Conservation (phyloP, 2,113 vertebrate genomes). For the Rhodinocichla rosea region DNA sequence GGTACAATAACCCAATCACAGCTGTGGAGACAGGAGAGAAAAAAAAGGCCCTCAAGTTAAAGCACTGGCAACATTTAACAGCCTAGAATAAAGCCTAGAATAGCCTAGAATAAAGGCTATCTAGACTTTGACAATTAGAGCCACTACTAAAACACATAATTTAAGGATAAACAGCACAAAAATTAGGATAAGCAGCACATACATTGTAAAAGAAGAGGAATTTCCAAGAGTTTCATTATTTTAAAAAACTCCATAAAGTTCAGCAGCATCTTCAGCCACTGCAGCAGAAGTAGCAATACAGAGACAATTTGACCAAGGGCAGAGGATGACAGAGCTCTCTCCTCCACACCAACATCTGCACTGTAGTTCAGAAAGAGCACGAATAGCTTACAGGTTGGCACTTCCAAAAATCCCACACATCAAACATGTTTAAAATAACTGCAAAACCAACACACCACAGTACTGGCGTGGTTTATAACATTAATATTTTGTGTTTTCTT, state of each 20-base stretch:
- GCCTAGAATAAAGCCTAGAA: neutral
- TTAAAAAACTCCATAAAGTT: neutral
- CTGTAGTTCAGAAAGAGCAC: neutral
- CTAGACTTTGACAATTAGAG: neutral
- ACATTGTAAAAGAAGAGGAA: neutral
- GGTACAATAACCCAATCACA: conserved; percentile 91
- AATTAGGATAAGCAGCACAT: neutral
- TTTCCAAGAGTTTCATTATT: neutral
- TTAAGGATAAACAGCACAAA: neutral
- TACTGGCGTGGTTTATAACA: neutral
- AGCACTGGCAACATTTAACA: neutral
- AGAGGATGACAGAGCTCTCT: neutral
- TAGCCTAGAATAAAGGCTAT: neutral
- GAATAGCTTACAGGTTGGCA: neutral
- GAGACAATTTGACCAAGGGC: neutral
- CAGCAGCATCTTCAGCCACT: neutral
- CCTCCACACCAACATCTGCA: neutral
- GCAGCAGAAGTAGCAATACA: neutral
- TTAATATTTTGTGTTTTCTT: neutral
- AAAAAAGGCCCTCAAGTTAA: conserved; percentile 35
- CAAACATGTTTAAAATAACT: neutral
- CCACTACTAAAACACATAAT: neutral
- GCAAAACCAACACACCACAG: neutral
- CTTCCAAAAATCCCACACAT: neutral
- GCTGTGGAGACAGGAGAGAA: conserved; percentile 73